phyloP scores from a whole-genome alignment of 2,888 invertebrate genomes.

The Tupiocoris notatus region DNA sequence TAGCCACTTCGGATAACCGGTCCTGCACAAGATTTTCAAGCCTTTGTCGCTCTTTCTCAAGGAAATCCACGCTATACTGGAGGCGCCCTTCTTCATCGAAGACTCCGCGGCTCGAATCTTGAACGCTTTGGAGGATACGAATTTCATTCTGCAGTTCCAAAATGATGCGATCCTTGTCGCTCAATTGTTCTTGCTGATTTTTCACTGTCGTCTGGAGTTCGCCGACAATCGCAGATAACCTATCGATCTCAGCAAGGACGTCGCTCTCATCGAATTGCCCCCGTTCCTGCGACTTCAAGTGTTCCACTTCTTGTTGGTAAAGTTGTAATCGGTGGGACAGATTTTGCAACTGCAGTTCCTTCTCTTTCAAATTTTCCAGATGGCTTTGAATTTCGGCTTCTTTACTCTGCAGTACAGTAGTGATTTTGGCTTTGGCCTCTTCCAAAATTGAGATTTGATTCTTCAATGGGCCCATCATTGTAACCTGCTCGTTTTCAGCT shows the following conservation, averaged over 20 bases:
- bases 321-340: neutral
- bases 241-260: neutral
- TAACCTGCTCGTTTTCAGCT: neutral
- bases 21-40: conserved; percentile 22
- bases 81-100: neutral
- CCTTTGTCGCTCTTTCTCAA: conserved; percentile 13
- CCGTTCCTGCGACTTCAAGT: no score
- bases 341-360: neutral
- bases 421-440: neutral
- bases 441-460: conserved; percentile 17
- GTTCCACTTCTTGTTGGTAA: neutral
- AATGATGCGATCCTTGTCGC: conserved; percentile 12
- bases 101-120: neutral
- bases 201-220: conserved; percentile 10
- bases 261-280: no score
- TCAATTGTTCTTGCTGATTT: conserved; percentile 11
- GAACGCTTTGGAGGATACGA: neutral
- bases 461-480: conserved; percentile 13
- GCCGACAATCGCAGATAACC: neutral
- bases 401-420: conserved; percentile 5
- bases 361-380: neutral
- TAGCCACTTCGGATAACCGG: conserved; percentile 8
- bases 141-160: conserved; percentile 10
- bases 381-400: conserved; percentile 20
- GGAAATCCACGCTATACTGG: neutral